Conservation (phyloP, 2,113 vertebrate genomes). For the Gavia stellata region DNA sequence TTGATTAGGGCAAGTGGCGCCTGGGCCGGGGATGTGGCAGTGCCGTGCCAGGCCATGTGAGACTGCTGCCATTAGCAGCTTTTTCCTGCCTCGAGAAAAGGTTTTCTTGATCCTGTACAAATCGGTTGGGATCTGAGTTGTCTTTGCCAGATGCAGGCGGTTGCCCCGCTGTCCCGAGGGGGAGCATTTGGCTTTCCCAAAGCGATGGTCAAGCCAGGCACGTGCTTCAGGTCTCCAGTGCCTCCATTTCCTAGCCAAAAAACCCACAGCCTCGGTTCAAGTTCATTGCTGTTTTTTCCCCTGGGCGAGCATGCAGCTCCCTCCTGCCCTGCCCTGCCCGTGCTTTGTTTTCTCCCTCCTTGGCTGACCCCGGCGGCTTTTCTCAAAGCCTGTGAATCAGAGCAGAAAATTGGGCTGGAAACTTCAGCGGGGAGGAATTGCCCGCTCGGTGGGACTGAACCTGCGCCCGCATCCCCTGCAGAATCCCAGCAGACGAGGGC, state of each 20-base stretch:
- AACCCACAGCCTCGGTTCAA: neutral
- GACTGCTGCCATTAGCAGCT: neutral
- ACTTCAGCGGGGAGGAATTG: neutral
- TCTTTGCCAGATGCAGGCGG: neutral
- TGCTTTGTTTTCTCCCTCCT: neutral
- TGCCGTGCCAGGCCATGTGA: neutral
- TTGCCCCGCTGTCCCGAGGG: neutral
- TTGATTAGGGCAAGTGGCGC: neutral
- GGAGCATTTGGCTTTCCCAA: neutral
- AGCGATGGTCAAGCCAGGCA: fast-evolving
- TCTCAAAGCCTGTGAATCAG: neutral
- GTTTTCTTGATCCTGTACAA: neutral
- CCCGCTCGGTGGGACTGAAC: neutral
- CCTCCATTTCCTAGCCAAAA: neutral
- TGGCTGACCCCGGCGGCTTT: neutral
- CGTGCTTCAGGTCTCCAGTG: neutral
- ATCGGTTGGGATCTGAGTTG: neutral
- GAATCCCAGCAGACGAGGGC: neutral
- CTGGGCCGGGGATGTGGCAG: fast-evolving
- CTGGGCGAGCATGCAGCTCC: fast-evolving
- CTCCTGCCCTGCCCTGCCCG: neutral
- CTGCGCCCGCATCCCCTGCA: neutral
- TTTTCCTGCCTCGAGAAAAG: neutral
- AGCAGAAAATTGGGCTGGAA: neutral
- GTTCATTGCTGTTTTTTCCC: neutral